These are phyloP conservation scores for Oscheius sp. DNA, from an alignment of 2,888 invertebrate species.

Conservation along the genomic window DNA sequence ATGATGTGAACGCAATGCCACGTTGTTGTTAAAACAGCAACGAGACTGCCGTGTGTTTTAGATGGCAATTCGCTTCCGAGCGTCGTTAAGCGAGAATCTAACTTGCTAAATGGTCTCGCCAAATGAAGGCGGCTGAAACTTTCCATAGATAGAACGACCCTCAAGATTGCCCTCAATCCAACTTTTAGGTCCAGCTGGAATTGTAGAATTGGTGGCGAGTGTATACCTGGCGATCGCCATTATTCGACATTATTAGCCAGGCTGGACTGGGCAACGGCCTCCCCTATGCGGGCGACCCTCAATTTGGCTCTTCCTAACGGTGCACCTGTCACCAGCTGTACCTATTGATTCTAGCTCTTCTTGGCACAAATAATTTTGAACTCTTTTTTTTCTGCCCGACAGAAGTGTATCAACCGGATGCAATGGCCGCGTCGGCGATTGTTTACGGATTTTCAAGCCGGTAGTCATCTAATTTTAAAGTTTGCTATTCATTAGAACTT, in stretches of 20 bases:
- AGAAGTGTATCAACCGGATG: not conserved
- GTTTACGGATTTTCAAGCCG: not conserved
- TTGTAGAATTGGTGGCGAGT: conserved; percentile 18
- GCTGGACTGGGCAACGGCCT: conserved; percentile 25
- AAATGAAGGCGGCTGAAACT: too few relatives aligned
- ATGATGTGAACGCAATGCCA: too few relatives aligned
- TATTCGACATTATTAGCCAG: conserved; percentile 32
- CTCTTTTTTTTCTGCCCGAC: not conserved
- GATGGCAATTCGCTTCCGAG: too few relatives aligned
- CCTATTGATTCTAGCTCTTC: conserved; percentile 19
- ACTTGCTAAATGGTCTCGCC: too few relatives aligned
- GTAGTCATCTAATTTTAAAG: too few relatives aligned
- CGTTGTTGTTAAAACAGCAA: too few relatives aligned
- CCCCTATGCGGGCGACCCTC: conserved; percentile 22
- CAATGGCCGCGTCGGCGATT: not conserved
- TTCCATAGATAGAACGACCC: too few relatives aligned
- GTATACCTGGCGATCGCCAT: conserved; percentile 29
- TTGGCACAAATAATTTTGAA: not conserved
- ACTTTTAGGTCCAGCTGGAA: conserved; percentile 20
- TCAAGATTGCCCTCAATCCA: conserved; percentile 30
- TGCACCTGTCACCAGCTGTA: conserved; percentile 29
- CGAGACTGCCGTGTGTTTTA: too few relatives aligned
- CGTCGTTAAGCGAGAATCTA: too few relatives aligned
- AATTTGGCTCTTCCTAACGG: conserved; percentile 30
- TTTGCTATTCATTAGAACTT: too few relatives aligned